phyloP scores from a whole-genome alignment of 2,797 vertebrate genomes.

The Hydrolagus colliei region DNA sequence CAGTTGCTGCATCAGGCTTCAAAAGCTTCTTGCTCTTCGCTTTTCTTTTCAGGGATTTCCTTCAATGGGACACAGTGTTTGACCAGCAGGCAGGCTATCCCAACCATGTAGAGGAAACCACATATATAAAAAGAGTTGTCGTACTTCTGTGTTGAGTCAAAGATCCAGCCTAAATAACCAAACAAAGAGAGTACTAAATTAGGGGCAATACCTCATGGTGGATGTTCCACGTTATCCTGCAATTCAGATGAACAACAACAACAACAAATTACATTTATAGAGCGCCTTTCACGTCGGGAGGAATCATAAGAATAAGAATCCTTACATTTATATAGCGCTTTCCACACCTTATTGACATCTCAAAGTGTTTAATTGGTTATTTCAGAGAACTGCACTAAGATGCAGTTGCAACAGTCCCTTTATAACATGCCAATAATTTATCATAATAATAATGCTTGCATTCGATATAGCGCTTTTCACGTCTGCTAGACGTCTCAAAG shows the following conservation, averaged over 20 bases:
- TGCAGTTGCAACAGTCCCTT: background rate
- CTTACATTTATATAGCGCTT: no score
- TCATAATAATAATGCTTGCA: no score
- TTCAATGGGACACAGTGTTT: slow-evolving; percentile 57
- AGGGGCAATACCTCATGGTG: background rate
- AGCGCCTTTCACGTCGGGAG: no score
- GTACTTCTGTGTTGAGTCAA: slow-evolving; percentile 64
- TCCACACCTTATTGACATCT: no score
- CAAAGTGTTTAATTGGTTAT: background rate
- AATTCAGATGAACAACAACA: background rate
- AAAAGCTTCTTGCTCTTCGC: background rate
- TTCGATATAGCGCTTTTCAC: no score
- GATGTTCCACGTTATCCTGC: background rate
- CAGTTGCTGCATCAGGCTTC: background rate
- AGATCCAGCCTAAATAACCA: slow-evolving; percentile 65
- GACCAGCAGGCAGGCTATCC: slow-evolving; percentile 58
- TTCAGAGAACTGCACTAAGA: background rate
- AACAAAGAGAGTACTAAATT: slow-evolving; percentile 33
- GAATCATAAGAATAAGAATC: no score
- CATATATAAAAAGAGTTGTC: slow-evolving; percentile 68
- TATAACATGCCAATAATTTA: background rate
- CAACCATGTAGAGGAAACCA: slow-evolving; percentile 62
- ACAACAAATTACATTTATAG: no score
- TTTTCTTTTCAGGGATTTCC: slow-evolving; percentile 46
- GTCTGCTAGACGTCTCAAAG: no score